Conservation (phyloP, 1,140 invertebrate genomes). For the Cherax quadricarinatus region DNA sequence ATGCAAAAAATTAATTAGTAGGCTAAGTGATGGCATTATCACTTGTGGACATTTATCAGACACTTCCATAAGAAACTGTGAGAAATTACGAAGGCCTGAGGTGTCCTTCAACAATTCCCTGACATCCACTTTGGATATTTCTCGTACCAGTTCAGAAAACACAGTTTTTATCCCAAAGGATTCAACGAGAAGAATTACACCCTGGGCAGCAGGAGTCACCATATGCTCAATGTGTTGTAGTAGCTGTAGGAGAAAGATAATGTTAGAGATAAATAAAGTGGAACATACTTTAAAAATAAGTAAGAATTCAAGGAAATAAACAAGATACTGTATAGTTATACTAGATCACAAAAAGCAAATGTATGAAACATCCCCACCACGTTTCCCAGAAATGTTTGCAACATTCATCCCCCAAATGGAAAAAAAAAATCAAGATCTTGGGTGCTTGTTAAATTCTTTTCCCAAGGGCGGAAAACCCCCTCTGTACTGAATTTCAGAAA, state of each 20-base stretch:
- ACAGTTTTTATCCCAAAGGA: conserved; percentile 82
- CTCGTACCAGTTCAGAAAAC: conserved; percentile 84
- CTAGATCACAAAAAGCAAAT: no score
- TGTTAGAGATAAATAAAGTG: no score
- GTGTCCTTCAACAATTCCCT: conserved; percentile 79
- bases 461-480: no score
- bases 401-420: no score
- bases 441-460: no score
- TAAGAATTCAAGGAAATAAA: no score
- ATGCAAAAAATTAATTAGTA: conserved; percentile 79
- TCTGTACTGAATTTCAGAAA: no score
- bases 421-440: no score
- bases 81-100: conserved; percentile 81
- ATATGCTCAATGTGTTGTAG: conserved; percentile 86
- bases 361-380: no score
- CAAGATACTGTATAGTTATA: no score
- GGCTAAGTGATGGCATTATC: conserved; percentile 81
- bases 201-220: conserved; percentile 82
- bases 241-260: conserved; percentile 79
- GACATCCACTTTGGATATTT: conserved; percentile 82
- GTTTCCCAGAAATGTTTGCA: no score
- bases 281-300: no score
- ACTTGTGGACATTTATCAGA: conserved; percentile 82
- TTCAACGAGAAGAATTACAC: conserved; percentile 82
- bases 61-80: conserved; percentile 84